A percentile compares a stretch with the other conserved stretches of the same genome.
Conservation (phyloP, 2,888 invertebrate species). For the Drosophila bunnanda region DNA sequence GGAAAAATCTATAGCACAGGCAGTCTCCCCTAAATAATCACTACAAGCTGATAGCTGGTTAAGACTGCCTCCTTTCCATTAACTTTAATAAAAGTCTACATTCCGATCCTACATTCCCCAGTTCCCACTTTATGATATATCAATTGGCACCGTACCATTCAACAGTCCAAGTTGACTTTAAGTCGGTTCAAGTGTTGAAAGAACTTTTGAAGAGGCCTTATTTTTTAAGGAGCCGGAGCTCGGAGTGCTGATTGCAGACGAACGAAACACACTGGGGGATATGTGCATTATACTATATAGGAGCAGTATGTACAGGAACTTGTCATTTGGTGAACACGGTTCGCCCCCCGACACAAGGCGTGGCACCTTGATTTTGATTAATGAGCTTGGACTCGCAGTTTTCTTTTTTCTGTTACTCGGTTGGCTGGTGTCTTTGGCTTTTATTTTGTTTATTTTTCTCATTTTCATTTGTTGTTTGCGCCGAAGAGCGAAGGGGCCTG, state of each 20-base stretch:
- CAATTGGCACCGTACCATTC: conserved; percentile 20
- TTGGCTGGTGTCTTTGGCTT: conserved; percentile 46
- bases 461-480: conserved; percentile 44
- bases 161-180: conserved; percentile 46
- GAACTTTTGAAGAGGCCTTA: conserved; percentile 54
- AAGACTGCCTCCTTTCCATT: background rate
- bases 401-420: conserved; percentile 37
- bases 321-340: conserved; percentile 70
- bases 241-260: conserved; percentile 33
- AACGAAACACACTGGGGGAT: conserved; percentile 15
- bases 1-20: background rate
- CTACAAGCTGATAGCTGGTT: background rate
- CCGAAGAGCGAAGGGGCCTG: conserved; percentile 63
- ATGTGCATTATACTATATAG: conserved; percentile 40
- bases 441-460: conserved; percentile 44
- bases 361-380: conserved; percentile 79
- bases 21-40: background rate
- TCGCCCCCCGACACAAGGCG: conserved; percentile 68
- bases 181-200: conserved; percentile 68
- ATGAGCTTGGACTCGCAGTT: conserved; percentile 66
- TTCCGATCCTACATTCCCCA: background rate
- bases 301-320: conserved; percentile 57
- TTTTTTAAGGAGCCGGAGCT: conserved; percentile 35
- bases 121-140: conserved; percentile 4
- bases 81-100: background rate